Evolutionary conservation across 2,113 vertebrate species (phyloP).

Genomic region (Synodontis membranacea): DNA sequence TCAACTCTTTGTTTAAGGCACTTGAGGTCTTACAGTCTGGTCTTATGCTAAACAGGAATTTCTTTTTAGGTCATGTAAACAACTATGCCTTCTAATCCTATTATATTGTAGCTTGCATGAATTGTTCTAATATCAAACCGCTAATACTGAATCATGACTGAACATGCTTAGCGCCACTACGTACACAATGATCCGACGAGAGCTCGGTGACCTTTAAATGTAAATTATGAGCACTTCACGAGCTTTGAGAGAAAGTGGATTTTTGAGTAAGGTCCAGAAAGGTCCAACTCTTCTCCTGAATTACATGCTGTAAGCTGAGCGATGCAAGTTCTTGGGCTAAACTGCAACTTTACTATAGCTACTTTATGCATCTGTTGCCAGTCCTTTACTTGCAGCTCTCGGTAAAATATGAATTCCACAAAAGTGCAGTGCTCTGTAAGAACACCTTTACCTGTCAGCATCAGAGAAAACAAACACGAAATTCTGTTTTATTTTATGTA

Average conservation of each 20-base stretch:
- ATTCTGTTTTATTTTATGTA: too few relatives aligned
- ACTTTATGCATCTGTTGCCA: background rate
- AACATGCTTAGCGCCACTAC: conserved; percentile 7
- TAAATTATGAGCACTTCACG: conserved; percentile 22
- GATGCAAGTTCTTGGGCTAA: background rate
- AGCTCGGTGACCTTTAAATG: conserved; percentile 30
- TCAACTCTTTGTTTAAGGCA: background rate
- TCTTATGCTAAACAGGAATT: background rate
- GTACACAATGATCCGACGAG: conserved; percentile 24
- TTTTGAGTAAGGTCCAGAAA: background rate
- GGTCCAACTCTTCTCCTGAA: background rate
- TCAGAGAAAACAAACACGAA: background rate
- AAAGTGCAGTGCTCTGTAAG: background rate
- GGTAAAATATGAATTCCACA: background rate
- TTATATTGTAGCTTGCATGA: background rate
- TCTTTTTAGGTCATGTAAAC: background rate
- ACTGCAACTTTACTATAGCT: background rate
- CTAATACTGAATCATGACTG: background rate
- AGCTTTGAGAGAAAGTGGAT: background rate
- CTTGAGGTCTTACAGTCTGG: background rate
- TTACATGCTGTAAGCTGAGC: background rate
- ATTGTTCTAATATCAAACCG: conserved; percentile 1
- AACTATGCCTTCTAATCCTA: background rate
- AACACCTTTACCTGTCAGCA: conserved; percentile 24
- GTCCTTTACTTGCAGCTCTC: background rate